These are phyloP conservation scores for Meliscaeva auricollis DNA, from an alignment of 2,888 invertebrate genomes.

Conservation along the genomic window DNA sequence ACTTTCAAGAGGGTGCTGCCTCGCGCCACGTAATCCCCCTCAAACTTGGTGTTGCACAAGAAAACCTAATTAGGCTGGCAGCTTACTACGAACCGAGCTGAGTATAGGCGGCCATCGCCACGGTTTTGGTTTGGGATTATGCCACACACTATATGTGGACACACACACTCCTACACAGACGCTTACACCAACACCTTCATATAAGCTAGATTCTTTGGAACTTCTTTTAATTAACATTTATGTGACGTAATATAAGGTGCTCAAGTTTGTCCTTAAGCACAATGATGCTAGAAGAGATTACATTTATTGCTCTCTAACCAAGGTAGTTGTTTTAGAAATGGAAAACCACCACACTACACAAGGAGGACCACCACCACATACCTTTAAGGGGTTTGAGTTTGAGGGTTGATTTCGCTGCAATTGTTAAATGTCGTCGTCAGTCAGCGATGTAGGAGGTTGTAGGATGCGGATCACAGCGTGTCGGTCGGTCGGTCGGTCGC, in stretches of 20 bases:
- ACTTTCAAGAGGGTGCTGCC: conserved; percentile 50
- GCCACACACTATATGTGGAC: not conserved
- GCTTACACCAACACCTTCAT: not conserved
- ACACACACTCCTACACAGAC: not conserved
- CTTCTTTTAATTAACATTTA: conserved; percentile 74
- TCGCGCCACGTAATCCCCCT: conserved; percentile 42
- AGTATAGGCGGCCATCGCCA: conserved; percentile 20
- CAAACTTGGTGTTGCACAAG: conserved; percentile 40
- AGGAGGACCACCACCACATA: not conserved
- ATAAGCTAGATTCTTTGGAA: conserved; percentile 31
- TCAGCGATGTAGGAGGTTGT: not conserved
- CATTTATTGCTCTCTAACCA: conserved; percentile 70
- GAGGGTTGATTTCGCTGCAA: conserved; percentile 30
- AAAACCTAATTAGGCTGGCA: conserved; percentile 67
- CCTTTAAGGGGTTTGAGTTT: not conserved
- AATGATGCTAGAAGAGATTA: conserved; percentile 70
- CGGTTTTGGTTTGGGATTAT: conserved; percentile 15
- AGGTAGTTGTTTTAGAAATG: conserved; percentile 57
- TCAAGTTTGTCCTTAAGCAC: conserved; percentile 69
- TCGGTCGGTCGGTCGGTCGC: not conserved
- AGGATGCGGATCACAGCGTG: not conserved
- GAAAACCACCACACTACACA: conserved; percentile 16
- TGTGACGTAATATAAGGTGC: conserved; percentile 66
- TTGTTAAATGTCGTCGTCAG: conserved; percentile 53
- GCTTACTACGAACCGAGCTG: conserved; percentile 34